These are phyloP conservation scores for Circaetus cinerascens DNA, from an alignment of 2,113 vertebrate genomes.

Conservation along the genomic window DNA sequence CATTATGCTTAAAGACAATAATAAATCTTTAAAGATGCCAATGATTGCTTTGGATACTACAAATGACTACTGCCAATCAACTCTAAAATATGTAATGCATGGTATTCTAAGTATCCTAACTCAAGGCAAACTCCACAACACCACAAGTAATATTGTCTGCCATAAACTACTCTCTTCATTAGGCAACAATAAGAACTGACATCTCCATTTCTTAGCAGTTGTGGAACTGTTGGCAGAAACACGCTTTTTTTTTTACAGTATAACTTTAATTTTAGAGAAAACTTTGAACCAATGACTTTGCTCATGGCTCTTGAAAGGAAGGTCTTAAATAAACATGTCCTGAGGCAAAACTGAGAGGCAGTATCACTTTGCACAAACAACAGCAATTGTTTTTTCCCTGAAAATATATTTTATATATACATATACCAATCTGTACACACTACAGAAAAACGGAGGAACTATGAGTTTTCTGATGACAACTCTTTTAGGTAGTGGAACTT, in stretches of 20 bases:
- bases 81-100: slow-evolving; percentile 28
- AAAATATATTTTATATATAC: neutral
- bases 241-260: neutral
- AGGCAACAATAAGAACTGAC: neutral
- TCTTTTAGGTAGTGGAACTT: neutral
- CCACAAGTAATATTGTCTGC: slow-evolving; percentile 54
- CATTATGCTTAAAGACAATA: slow-evolving; percentile 78
- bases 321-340: neutral
- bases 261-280: slow-evolving; percentile 30
- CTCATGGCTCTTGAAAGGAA: neutral
- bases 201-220: slow-evolving; percentile 17
- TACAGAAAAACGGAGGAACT: neutral
- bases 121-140: slow-evolving; percentile 57
- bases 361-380: neutral
- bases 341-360: neutral
- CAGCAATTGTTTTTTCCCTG: neutral
- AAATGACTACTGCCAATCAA: slow-evolving; percentile 78
- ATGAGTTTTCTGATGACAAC: neutral
- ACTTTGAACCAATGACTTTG: neutral
- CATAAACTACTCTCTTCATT: slow-evolving; percentile 33
- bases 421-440: neutral
- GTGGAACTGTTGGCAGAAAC: slow-evolving; percentile 12
- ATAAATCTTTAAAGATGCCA: slow-evolving; percentile 77
- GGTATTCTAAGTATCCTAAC: slow-evolving; percentile 23
- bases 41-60: slow-evolving; percentile 64